A percentile compares a stretch with the other conserved stretches of the same genome.
Evolutionary conservation across 2,797 vertebrate species (phyloP).

Genomic region (Tenualosa thibaudeaui): DNA sequence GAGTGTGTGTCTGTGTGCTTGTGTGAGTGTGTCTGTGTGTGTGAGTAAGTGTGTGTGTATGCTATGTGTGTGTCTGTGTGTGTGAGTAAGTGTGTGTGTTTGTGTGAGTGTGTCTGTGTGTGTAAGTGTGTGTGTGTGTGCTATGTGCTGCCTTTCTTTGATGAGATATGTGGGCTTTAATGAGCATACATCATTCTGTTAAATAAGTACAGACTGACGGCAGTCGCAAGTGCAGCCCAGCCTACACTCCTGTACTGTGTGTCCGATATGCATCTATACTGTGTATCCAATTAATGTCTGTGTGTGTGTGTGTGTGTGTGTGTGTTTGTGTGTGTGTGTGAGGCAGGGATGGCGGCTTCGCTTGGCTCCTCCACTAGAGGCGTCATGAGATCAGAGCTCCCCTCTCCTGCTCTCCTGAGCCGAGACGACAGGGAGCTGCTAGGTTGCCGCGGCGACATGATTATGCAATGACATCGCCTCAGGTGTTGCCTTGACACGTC

Average conservation of each 20-base stretch:
- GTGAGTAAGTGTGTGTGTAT: not conserved
- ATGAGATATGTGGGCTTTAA: no score
- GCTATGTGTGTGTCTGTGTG: not conserved
- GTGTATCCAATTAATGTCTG: no score
- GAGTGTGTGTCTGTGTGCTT: not conserved
- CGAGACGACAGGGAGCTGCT: not conserved
- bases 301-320: no score
- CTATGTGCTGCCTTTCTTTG: no score
- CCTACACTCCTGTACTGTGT: no score
- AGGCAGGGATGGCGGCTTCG: not conserved
- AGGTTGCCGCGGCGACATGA: not conserved
- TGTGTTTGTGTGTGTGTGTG: no score
- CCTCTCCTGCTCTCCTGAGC: not conserved
- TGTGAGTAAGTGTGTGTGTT: not conserved
- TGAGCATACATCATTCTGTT: no score
- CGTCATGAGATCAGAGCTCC: not conserved
- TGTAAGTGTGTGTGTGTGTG: not conserved
- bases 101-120: no score
- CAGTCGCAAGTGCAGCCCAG: no score
- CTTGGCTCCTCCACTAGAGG: not conserved
- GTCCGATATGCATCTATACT: no score
- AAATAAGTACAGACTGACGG: no score
- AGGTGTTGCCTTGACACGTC: not conserved
- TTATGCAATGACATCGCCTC: not conserved
- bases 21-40: no score